Base-by-base conservation (phyloP, 2,888 invertebrate genomes). In the Lithophane leautieri region DNA sequence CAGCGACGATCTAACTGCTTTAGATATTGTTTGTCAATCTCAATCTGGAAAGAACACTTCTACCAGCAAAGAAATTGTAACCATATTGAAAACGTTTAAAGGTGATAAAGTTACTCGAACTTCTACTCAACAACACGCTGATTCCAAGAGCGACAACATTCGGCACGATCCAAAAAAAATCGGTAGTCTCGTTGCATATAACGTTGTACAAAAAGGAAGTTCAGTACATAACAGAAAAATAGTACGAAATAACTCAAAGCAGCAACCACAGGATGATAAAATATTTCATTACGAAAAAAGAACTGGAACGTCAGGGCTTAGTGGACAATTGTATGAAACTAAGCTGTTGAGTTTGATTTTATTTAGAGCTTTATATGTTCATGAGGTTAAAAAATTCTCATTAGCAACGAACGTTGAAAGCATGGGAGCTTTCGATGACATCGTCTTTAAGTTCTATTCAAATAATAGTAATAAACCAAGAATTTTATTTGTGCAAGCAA, bases 361-460 rank as follows among this genome's bases (percentile, higher is more conserved):
- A 34, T 34, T 76, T 22, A 78, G 83, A 72, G 81, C 80, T 34
- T 70, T 83, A 19, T 70, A 75, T 63, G 70, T 79, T 56, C 56
- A 81, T 7, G 65, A 84, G 8, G 72, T 85, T 47, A 67, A 54
- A 34, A 16, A 72, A 61, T 83, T 84, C 52, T 44, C 56, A 54
- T 44, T 84, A 47, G 81, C 73, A 67, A 79, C 80, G 19, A 88
- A 85, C 25, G 62, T 87, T 2, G 69, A 77, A 0, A 70, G 60
- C 8, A 63, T 87, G 16, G 88, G 86, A 25, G 87, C 84, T 58
- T 85, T 89, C 25, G 86, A 89, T 79, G 89, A 89, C 54, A 84
- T 88, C 28, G 66, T 81, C 58, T 83, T 88, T 22, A 88, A 69
- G 40, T 88, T 84, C 62, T 6, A 34, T 6, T 34, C 34, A 34